Percentiles rank a stretch among this genome's conserved stretches.
These are phyloP conservation scores for Hydrolagus affinis DNA, from an alignment of 2,113 vertebrate genomes.

Conservation along the genomic window DNA sequence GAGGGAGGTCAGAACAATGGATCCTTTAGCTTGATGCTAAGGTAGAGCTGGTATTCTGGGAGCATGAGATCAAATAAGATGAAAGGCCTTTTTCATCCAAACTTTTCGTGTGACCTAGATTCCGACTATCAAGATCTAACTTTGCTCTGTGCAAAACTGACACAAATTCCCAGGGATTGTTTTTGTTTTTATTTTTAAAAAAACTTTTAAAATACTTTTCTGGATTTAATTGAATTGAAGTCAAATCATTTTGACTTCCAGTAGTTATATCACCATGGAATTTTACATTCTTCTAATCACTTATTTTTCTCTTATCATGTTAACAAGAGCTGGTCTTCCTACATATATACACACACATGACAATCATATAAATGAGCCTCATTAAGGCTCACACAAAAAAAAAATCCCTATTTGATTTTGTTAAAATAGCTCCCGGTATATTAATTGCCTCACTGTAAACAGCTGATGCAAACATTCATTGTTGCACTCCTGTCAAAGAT, in stretches of 20 bases:
- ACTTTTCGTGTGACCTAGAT: no score
- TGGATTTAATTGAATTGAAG: neutral
- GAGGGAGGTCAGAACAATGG: no score
- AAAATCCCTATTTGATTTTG: constrained; percentile 1
- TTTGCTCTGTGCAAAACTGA: no score
- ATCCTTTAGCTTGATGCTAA: no score
- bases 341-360: neutral
- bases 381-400: neutral
- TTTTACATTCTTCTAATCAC: neutral
- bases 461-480: neutral
- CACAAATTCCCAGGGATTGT: no score
- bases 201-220: neutral
- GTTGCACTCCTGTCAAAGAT: neutral
- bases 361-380: constrained; percentile 13
- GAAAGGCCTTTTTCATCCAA: no score
- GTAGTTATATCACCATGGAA: neutral
- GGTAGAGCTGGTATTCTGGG: no score
- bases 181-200: no score
- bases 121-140: no score
- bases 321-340: neutral
- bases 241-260: neutral
- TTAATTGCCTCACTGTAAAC: neutral
- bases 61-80: no score
- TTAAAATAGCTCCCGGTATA: neutral
- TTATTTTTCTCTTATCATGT: neutral